These are phyloP conservation scores for Stichodactyla mertensii DNA, from an alignment of 64 coral and sea anemone genomes.

Conservation along the genomic window DNA sequence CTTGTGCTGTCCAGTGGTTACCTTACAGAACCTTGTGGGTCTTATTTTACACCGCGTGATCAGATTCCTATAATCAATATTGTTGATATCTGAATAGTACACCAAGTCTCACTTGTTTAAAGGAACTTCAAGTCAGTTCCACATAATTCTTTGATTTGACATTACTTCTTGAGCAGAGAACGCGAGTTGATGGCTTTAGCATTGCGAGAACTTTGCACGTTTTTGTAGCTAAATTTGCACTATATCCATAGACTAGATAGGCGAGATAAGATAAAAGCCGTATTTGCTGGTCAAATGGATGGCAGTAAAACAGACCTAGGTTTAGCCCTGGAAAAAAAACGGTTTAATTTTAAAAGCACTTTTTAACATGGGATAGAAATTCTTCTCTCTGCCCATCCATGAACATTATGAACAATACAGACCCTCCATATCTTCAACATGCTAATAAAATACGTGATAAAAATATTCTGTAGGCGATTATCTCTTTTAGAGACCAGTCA, in stretches of 20 bases:
- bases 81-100: not conserved
- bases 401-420: too few species aligned
- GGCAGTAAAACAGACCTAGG: not conserved
- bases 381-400: too few species aligned
- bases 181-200: not conserved
- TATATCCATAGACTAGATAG: not conserved
- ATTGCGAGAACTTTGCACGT: not conserved
- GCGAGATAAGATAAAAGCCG: not conserved
- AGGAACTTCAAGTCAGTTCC: not conserved
- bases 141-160: not conserved
- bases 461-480: too few species aligned
- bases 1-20: not conserved
- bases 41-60: not conserved
- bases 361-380: too few species aligned
- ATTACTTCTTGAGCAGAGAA: not conserved
- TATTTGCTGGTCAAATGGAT: conserved; percentile 9
- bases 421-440: too few species aligned
- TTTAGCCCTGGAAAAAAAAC: not conserved
- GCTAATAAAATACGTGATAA: too few species aligned
- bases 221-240: not conserved
- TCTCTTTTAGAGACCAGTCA: too few species aligned
- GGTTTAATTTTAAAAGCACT: not conserved
- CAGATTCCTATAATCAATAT: not conserved
- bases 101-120: not conserved
- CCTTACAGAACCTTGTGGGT: not conserved